Percentiles rank a stretch among this genome's conserved stretches.
Conservation (phyloP, 2,113 vertebrate species). For the Chloroceryle aenea region DNA sequence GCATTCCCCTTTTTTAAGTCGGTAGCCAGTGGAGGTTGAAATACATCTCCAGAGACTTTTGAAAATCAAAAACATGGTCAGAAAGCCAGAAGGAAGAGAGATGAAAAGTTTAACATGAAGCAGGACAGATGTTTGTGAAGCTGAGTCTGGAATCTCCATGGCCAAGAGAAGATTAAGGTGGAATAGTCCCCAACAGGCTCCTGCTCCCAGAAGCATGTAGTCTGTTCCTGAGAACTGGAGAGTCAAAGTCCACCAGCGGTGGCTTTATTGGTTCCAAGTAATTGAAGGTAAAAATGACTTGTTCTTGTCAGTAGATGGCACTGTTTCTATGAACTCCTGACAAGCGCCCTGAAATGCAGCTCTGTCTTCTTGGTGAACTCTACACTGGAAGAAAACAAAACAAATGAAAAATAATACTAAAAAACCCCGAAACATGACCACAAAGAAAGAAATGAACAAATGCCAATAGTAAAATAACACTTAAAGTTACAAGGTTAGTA, state of each 20-base stretch:
- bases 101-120: background rate
- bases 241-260: background rate
- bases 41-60: background rate
- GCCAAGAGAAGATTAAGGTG: background rate
- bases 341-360: background rate
- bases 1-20: background rate
- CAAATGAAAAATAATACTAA: background rate
- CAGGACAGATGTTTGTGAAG: background rate
- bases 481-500: background rate
- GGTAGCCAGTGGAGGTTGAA: background rate
- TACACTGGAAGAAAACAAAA: background rate
- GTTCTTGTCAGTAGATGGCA: constrained; percentile 61
- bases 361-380: background rate
- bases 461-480: background rate
- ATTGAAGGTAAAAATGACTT: background rate
- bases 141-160: background rate
- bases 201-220: background rate
- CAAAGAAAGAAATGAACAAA: background rate
- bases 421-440: background rate
- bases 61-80: background rate
- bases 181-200: background rate
- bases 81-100: background rate
- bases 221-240: background rate
- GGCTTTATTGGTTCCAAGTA: background rate
- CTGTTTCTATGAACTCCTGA: constrained; percentile 63